Base-by-base conservation (phyloP, 2,888 invertebrate genomes). In the Adela reaumurella region DNA sequence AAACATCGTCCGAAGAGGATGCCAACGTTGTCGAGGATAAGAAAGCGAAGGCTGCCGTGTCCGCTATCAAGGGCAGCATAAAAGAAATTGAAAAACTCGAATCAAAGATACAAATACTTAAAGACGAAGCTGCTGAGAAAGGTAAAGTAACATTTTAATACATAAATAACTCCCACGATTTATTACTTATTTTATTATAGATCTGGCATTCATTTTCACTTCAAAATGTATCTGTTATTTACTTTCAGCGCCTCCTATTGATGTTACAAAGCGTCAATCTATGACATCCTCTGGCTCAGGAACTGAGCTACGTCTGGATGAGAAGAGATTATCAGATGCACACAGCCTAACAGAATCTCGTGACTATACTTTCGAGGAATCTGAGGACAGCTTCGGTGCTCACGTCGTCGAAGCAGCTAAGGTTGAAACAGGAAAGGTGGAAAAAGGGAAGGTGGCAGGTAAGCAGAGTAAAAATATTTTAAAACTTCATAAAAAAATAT, bases 331-430 rank as follows among this genome's bases (percentile, higher is more conserved):
- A 8, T 81, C 80, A 46, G 80, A 81, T 57, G 80, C 79, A 44
- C 70, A 73, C 20, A 80, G 80, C 52, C 57, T 81, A 1, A 80
- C 80, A 42, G 80, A 81, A 54, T 80, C 80, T 0, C 67, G 70
- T 53, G 80, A 81, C 55, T 81, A 81, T 49, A 81, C 80, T 1
- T 81, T 81, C 55, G 80, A 81, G 56, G 80, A 81, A 55, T 81
- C 80, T 1, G 80, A 81, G 62, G 79, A 80, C 51, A 80, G 79
- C 50, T 74, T 79, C 50, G 71, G 66, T 42, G 70, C 74, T 8
- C 73, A 77, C 52, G 64, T 73, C 28, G 19, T 24, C 18, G 74
- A 74, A 53, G 51, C 57, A 19, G 63, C 65, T 11, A 73, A 65
- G 53, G 11, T 35, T 14, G 72, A 70, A 11, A 70, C 62, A 55